Evolutionary conservation across 2,888 invertebrate genomes (phyloP).

Genomic region (Periphyllus acericola): DNA sequence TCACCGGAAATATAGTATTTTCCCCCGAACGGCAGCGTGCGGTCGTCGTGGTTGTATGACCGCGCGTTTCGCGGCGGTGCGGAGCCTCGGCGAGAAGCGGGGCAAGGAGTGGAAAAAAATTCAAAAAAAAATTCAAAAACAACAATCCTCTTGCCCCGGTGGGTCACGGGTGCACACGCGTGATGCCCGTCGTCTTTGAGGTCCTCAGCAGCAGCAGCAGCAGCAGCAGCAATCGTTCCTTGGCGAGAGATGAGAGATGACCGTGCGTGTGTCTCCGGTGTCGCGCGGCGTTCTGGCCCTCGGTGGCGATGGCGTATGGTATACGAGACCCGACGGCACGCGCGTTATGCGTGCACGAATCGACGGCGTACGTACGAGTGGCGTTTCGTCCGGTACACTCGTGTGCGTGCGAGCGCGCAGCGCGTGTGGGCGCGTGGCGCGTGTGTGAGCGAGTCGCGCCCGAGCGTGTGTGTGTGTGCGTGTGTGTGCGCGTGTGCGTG

Average conservation of each 20-base stretch:
- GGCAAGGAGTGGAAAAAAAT: too few relatives aligned
- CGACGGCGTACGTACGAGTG: neutral
- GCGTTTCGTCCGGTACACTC: neutral
- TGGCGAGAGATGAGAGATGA: too few relatives aligned
- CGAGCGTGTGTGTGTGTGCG: neutral
- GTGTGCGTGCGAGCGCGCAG: neutral
- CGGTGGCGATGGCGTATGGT: neutral
- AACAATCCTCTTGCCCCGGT: too few relatives aligned
- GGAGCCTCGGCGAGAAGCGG: too few relatives aligned
- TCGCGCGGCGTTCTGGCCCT: too few relatives aligned
- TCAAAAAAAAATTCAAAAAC: too few relatives aligned
- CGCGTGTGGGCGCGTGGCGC: neutral
- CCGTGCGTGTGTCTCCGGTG: too few relatives aligned
- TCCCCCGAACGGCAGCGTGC: neutral
- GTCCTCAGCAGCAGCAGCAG: too few relatives aligned
- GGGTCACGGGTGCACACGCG: too few relatives aligned
- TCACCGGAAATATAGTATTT: slow-evolving; percentile 7
- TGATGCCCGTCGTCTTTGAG: too few relatives aligned
- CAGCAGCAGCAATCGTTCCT: too few relatives aligned
- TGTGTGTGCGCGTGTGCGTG: neutral
- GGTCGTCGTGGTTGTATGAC: neutral
- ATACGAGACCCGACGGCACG: neutral
- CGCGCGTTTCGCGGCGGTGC: neutral
- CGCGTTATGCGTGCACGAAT: neutral
- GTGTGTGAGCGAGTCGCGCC: neutral